Evolutionary conservation across 2,113 vertebrate species (phyloP), one percentile per base, ranked within the genome.

Genomic region (Vulpes vulpes): DNA sequence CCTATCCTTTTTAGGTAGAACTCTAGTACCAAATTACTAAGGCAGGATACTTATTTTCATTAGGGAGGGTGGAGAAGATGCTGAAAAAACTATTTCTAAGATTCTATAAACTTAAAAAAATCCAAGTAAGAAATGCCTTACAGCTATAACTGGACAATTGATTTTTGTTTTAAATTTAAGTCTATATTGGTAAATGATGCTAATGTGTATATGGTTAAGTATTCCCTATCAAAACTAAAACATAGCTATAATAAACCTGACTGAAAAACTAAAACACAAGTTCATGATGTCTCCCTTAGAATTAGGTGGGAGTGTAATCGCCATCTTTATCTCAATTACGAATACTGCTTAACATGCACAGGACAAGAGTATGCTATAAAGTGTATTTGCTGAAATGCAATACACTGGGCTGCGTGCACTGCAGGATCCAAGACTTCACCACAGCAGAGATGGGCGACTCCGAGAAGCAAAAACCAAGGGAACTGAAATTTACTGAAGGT

Each of bases 161-260:
- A 73, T 53, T 88, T 92, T 80, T 90, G 32, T 85, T 94, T 69
- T 74, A 87, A 79, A 81, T 59, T 62, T 84, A 82, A 65, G 16
- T 73, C 4, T 84, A 20, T 67, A 51, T 11, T 90, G 38, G 76
- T 38, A 85, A 91, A 84, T 51, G 17, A 91, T 43, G 30, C 69
- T 88, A 59, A n/a, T 22, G 22, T 53, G 1, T 83, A 55, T 60
- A 53, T 19, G 14, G 32, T 23, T 23, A 95, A 92, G 53, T 11
- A 60, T 86, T 53, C 35, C 35, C 25, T 62, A 94, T 62, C 94
- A 79, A 35, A 95, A 53, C 19, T 59, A 73, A 91, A 95, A 94
- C 79, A 73, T 25, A 84, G 25, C 43, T 35, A 67, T 32, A 6
- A 57, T 14, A 78, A 84, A 67, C 8, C 1, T 16, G 1, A 62